phyloP scores from a whole-genome alignment of 2,113 vertebrate genomes.

The Pomatorhinus ruficollis region DNA sequence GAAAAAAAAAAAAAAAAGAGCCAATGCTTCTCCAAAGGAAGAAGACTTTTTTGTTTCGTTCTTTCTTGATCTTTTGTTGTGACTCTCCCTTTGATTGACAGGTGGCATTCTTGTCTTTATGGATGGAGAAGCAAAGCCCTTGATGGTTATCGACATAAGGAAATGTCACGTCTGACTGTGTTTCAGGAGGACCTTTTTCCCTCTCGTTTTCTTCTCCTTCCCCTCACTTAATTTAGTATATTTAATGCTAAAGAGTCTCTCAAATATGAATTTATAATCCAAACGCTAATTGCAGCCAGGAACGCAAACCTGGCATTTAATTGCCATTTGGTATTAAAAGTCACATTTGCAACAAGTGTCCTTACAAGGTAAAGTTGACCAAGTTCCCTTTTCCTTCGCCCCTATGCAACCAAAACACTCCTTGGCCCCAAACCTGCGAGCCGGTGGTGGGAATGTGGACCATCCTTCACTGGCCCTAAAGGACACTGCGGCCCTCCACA shows the following conservation, averaged over 20 bases:
- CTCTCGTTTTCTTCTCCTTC: conserved; percentile 32
- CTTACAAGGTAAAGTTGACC: neutral
- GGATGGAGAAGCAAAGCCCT: conserved; percentile 83
- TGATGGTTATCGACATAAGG: conserved; percentile 92
- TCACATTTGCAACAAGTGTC: conserved; percentile 72
- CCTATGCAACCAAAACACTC: neutral
- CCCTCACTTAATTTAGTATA: conserved; percentile 65
- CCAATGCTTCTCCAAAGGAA: neutral
- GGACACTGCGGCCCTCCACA: neutral
- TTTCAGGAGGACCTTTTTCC: conserved; percentile 63
- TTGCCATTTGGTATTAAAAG: conserved; percentile 64
- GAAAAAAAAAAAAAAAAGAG: neutral
- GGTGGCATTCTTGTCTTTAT: conserved; percentile 90
- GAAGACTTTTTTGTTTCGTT: conserved; percentile 40
- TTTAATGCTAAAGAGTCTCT: conserved; percentile 67
- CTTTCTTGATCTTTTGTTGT: conserved; percentile 48
- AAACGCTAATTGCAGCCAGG: conserved; percentile 69
- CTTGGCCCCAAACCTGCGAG: neutral
- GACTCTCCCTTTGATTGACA: conserved; percentile 83
- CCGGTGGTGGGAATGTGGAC: neutral
- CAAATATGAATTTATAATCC: conserved; percentile 55
- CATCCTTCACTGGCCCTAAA: neutral
- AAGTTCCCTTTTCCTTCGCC: neutral
- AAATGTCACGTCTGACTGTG: conserved; percentile 88
- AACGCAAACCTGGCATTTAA: conserved; percentile 68